Conservation (phyloP, 2,113 vertebrate genomes). For the Rhinolophus sinicus region DNA sequence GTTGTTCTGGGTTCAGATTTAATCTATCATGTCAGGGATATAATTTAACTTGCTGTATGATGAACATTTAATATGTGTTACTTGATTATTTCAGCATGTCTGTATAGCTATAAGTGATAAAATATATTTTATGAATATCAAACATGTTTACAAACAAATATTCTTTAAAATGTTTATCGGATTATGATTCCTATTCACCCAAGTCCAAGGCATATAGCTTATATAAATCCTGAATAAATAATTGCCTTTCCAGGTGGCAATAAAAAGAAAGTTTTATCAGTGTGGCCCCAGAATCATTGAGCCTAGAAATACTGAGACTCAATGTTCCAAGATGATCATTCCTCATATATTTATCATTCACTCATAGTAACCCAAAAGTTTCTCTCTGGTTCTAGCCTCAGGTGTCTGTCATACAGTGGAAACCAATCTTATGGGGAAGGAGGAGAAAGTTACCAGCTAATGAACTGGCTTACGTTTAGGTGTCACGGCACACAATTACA, state of each 20-base stretch:
- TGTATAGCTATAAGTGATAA: neutral
- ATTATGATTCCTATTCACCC: neutral
- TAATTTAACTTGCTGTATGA: neutral
- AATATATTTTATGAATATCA: neutral
- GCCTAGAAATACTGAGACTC: neutral
- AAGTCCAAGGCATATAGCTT: neutral
- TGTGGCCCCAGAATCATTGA: neutral
- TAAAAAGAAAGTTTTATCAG: neutral
- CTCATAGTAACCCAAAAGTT: neutral
- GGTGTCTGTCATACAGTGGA: neutral
- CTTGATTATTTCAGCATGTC: neutral
- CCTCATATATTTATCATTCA: neutral
- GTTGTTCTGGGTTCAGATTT: neutral
- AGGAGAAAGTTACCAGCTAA: neutral
- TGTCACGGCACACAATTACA: accelerated
- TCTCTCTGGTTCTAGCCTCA: neutral
- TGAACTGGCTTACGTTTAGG: neutral
- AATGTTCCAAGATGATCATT: neutral
- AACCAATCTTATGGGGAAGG: neutral
- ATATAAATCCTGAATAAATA: neutral
- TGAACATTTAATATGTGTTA: neutral
- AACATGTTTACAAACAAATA: neutral
- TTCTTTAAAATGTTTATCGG: neutral
- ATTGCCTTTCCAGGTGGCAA: neutral
- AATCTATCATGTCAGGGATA: neutral